Conservation (phyloP, 2,888 invertebrate genomes). For the Heliconius sara region DNA sequence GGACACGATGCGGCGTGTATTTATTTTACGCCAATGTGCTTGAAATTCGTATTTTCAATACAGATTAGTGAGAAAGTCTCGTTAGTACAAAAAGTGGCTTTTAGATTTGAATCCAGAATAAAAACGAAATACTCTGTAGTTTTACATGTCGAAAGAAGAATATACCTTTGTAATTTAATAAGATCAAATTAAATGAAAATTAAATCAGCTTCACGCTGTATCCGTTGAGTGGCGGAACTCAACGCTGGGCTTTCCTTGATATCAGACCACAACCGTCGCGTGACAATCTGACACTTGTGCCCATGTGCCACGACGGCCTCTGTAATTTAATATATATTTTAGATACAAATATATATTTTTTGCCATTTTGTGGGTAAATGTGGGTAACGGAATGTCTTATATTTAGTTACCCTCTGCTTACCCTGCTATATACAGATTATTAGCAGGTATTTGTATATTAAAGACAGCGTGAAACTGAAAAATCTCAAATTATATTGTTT, state of each 20-base stretch:
- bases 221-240: too few species aligned
- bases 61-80: background rate
- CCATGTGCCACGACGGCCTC: too few species aligned
- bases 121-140: background rate
- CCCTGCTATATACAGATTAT: background rate
- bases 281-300: too few species aligned
- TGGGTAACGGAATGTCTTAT: background rate
- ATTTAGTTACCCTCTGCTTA: background rate
- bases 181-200: too few species aligned
- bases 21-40: conserved; percentile 11
- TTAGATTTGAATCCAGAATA: background rate
- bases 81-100: background rate
- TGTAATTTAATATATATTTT: too few species aligned
- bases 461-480: background rate
- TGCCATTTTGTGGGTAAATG: background rate
- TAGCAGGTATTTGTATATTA: too few species aligned
- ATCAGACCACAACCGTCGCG: too few species aligned
- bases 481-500: too few species aligned
- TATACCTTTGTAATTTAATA: background rate
- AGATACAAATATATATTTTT: too few species aligned
- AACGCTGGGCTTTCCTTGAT: too few species aligned
- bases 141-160: background rate
- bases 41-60: conserved; percentile 13
- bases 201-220: too few species aligned
- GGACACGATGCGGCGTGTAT: conserved; percentile 5